phyloP scores from a whole-genome alignment of 2,797 vertebrate species.

The Vireo griseus region DNA sequence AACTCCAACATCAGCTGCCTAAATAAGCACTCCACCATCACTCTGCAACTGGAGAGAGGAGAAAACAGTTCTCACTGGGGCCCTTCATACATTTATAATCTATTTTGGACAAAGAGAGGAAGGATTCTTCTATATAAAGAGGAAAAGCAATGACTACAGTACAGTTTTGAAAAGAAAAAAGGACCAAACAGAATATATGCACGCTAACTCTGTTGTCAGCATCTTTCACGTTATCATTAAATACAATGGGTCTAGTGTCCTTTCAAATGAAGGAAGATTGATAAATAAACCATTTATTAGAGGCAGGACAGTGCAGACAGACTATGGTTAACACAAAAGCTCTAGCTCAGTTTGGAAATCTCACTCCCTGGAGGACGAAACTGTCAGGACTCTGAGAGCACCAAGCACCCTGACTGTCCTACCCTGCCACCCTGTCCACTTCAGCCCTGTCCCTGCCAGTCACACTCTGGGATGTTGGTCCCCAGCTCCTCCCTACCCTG shows the following conservation, averaged over 20 bases:
- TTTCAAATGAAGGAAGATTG: not conserved
- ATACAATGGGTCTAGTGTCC: rapidly evolving
- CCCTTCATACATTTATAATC: not conserved
- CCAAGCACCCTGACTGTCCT: not conserved
- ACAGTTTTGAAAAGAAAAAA: not conserved
- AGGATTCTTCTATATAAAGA: not conserved
- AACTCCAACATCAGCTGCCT: not conserved
- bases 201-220: not conserved
- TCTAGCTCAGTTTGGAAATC: not conserved
- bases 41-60: not conserved
- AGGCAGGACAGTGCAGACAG: not conserved
- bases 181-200: rapidly evolving
- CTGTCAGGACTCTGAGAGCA: not conserved
- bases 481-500: not conserved
- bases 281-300: not conserved
- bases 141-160: not conserved
- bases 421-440: not conserved
- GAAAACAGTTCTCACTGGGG: not conserved
- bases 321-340: too few relatives aligned
- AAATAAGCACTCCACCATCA: not conserved
- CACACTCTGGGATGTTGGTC: not conserved
- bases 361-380: not conserved
- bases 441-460: not conserved
- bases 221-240: not conserved
- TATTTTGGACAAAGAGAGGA: not conserved